Percentiles rank a stretch among this genome's conserved stretches.
phyloP scores from a whole-genome alignment of 2,797 vertebrate genomes.

The Zalophus californianus region DNA sequence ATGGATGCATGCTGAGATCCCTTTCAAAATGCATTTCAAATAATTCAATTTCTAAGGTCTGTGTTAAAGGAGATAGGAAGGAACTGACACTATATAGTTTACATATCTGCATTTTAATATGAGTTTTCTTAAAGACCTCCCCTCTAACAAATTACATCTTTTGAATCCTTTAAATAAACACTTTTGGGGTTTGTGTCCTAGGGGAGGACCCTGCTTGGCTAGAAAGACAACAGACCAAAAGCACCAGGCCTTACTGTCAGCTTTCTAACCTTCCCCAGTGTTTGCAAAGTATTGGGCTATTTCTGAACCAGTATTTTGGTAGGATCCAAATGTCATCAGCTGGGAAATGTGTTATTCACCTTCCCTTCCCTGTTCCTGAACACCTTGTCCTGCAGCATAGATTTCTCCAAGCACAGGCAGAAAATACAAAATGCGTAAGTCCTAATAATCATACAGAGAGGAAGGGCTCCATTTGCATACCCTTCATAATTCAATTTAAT shows the following conservation, averaged over 20 bases:
- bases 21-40: constrained; percentile 86
- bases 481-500: constrained; percentile 90
- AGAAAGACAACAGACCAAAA: constrained; percentile 48
- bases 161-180: constrained; percentile 71
- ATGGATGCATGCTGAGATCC: constrained; percentile 82
- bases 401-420: constrained; percentile 80
- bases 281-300: constrained; percentile 47
- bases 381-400: constrained; percentile 74
- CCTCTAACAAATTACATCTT: constrained; percentile 79
- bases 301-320: constrained; percentile 71
- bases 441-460: constrained; percentile 85
- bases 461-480: constrained; percentile 88
- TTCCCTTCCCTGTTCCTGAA: constrained; percentile 16
- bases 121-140: constrained; percentile 76
- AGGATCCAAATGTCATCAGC: constrained; percentile 33
- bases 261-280: not conserved
- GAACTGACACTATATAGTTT: constrained; percentile 75
- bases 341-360: constrained; percentile 52
- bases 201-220: not conserved
- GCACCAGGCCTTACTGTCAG: not conserved
- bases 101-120: constrained; percentile 84
- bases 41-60: constrained; percentile 86
- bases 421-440: constrained; percentile 86
- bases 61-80: constrained; percentile 82
- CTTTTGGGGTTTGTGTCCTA: not conserved